phyloP scores from a whole-genome alignment of 2,113 vertebrate species.

The Pterocles burchelli region DNA sequence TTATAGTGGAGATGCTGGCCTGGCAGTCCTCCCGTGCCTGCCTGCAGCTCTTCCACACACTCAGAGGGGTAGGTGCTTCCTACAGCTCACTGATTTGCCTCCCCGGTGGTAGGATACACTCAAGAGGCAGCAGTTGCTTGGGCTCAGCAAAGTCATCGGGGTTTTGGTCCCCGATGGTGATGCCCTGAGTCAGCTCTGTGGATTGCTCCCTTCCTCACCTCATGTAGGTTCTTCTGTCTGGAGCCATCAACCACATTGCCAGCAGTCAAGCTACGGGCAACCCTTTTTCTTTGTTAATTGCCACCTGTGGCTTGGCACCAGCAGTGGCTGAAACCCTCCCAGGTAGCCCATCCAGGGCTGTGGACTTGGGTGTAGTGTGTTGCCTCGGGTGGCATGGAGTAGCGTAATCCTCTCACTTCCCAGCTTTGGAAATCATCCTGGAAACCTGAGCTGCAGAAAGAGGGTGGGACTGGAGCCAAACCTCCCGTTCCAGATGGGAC shows the following conservation, averaged over 20 bases:
- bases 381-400: not conserved
- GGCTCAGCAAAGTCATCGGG: not conserved
- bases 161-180: not conserved
- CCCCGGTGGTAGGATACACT: accelerated
- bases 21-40: not conserved
- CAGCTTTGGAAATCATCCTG: constrained; percentile 40
- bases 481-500: constrained; percentile 34
- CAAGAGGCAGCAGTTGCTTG: not conserved
- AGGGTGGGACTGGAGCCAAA: constrained; percentile 46
- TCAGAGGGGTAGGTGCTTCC: not conserved
- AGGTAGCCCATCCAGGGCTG: constrained; percentile 52
- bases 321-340: constrained; percentile 42
- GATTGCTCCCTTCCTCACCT: not conserved
- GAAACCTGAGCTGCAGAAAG: constrained; percentile 39
- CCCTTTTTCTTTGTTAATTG: constrained; percentile 42
- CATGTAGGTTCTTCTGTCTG: not conserved
- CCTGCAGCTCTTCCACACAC: not conserved
- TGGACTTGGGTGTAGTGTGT: constrained; percentile 38
- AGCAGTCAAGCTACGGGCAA: not conserved
- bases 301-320: constrained; percentile 42
- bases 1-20: not conserved
- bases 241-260: constrained; percentile 13
- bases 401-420: constrained; percentile 19
- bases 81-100: not conserved
- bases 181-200: not conserved